A percentile compares a stretch with the other conserved stretches of the same genome.
phyloP scores from a whole-genome alignment of 2,888 invertebrate species.

The Nymphalis c-album region DNA sequence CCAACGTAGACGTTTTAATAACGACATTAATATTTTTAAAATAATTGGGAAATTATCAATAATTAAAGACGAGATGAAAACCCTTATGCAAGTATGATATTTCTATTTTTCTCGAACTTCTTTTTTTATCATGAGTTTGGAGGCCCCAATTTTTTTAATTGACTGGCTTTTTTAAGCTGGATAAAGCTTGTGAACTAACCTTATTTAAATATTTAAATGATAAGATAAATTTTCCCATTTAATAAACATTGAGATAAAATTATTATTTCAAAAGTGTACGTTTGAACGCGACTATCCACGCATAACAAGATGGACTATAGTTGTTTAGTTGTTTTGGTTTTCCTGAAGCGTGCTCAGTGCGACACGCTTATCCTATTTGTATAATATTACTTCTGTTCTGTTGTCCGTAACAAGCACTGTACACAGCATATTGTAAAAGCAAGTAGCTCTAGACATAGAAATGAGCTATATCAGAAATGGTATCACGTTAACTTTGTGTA shows the following conservation, averaged over 20 bases:
- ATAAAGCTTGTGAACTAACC: no score
- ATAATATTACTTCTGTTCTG: constrained; percentile 24
- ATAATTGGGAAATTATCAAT: no score
- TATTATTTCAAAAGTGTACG: constrained; percentile 32
- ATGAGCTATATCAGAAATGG: neutral
- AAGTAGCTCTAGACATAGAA: constrained; percentile 13
- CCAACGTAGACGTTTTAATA: no score
- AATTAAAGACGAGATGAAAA: no score
- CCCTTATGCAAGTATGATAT: no score
- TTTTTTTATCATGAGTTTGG: no score
- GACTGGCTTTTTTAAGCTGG: no score
- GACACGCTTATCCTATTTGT: constrained; percentile 34
- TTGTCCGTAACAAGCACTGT: constrained; percentile 27
- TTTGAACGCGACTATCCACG: constrained; percentile 23
- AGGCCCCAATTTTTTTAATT: no score
- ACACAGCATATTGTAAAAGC: constrained; percentile 25
- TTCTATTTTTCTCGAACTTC: no score
- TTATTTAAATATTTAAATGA: no score
- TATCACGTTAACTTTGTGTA: neutral
- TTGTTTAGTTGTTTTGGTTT: constrained; percentile 24
- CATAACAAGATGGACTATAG: constrained; percentile 32
- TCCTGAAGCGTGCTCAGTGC: constrained; percentile 32
- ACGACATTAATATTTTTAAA: no score
- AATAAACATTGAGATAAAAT: constrained; percentile 9
- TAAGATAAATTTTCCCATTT: no score